Evolutionary conservation across 2,113 vertebrate genomes (phyloP).

Genomic region (Urocynchramus pylzowi): DNA sequence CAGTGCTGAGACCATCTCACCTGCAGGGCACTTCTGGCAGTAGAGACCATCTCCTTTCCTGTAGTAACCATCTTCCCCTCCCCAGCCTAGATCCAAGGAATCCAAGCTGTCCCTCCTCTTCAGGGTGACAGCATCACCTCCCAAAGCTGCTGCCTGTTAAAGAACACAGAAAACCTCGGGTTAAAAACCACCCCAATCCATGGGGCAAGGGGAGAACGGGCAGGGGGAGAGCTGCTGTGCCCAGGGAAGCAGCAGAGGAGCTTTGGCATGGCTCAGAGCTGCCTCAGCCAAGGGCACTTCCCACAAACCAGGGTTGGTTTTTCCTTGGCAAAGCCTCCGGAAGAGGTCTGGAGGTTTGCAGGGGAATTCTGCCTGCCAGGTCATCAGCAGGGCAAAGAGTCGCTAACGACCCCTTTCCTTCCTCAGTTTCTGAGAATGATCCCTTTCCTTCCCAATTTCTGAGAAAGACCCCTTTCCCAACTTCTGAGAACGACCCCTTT

Average conservation of each 20-base stretch:
- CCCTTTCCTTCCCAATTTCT: no score
- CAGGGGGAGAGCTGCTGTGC: neutral
- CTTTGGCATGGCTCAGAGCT: neutral
- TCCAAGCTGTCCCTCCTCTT: neutral
- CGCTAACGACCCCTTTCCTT: neutral
- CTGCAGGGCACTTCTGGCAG: neutral
- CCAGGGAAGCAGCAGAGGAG: neutral
- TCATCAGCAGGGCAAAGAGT: neutral
- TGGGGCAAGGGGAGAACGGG: rapidly evolving
- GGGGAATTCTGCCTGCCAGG: neutral
- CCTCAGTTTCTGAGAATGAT: neutral
- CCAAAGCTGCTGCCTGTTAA: rapidly evolving
- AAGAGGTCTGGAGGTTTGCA: neutral
- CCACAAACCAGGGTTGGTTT: rapidly evolving
- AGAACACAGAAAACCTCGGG: rapidly evolving
- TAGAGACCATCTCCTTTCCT: rapidly evolving
- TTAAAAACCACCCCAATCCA: neutral
- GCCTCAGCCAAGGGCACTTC: no score
- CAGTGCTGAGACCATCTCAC: neutral
- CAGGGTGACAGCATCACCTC: rapidly evolving
- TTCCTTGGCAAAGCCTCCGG: neutral
- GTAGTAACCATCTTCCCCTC: neutral
- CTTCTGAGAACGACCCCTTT: no score
- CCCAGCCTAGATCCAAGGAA: neutral
- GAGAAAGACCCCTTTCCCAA: no score